Evolutionary conservation across 2,888 invertebrate genomes (phyloP).

Genomic region (Meteorus cinctellus): DNA sequence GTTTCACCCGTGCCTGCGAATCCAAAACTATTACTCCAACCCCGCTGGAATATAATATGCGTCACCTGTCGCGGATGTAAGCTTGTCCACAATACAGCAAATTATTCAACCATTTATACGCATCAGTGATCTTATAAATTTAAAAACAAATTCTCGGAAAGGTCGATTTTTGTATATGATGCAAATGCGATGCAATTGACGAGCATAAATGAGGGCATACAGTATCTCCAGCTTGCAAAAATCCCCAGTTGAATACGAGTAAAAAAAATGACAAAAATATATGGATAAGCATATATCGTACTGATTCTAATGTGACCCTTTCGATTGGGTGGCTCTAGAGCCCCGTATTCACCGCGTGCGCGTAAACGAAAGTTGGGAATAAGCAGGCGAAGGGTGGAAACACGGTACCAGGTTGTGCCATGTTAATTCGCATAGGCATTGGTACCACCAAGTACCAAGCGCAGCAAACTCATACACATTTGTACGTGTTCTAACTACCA

Average conservation of each 20-base stretch:
- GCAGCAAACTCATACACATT: constrained; percentile 32
- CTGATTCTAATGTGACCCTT: constrained; percentile 16
- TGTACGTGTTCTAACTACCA: constrained; percentile 14
- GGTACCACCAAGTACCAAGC: constrained; percentile 63
- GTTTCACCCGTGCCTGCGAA: constrained; percentile 53
- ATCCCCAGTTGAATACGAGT: neutral
- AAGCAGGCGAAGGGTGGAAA: constrained; percentile 50
- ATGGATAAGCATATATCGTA: neutral
- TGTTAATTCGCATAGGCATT: constrained; percentile 63
- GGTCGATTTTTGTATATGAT: neutral
- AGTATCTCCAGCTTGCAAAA: neutral
- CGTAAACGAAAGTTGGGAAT: constrained; percentile 32
- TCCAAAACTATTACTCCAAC: neutral
- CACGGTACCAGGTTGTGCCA: constrained; percentile 66
- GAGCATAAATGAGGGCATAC: too few species aligned
- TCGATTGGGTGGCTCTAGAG: constrained; percentile 38
- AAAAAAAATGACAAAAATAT: neutral
- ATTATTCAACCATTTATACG: constrained; percentile 55
- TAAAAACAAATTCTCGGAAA: neutral
- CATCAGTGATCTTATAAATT: constrained; percentile 41
- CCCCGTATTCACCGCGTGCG: constrained; percentile 33
- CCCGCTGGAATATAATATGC: constrained; percentile 20
- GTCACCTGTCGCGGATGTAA: neutral
- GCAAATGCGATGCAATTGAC: too few species aligned
- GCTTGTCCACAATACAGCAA: constrained; percentile 46